A percentile compares a stretch with the other conserved stretches of the same genome.
Evolutionary conservation across 1,140 invertebrate species (phyloP).

Genomic region (Brachionus koreanus): DNA sequence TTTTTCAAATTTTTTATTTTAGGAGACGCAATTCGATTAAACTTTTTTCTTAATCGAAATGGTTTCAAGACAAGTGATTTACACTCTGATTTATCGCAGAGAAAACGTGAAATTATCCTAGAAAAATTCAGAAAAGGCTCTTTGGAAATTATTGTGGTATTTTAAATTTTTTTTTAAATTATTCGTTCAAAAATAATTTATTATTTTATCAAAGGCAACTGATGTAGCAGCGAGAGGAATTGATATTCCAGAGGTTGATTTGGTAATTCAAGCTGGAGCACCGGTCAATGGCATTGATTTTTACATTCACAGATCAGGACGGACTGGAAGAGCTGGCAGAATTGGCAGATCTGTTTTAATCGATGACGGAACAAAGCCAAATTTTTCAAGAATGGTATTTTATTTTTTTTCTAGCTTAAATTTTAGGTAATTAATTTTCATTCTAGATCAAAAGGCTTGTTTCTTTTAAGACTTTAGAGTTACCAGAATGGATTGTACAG

Average conservation of each 20-base stretch:
- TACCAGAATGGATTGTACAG: background rate
- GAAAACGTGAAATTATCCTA: slow-evolving; percentile 7
- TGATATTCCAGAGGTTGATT: slow-evolving; percentile 57
- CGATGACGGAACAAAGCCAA: background rate
- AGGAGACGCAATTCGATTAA: slow-evolving; percentile 26
- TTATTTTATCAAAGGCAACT: slow-evolving; percentile 61
- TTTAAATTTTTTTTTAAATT: background rate
- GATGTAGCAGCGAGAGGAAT: slow-evolving; percentile 58
- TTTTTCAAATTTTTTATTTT: background rate
- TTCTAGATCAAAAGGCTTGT: background rate
- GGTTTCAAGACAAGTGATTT: slow-evolving; percentile 1
- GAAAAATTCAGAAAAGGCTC: slow-evolving; percentile 27
- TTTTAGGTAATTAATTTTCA: background rate
- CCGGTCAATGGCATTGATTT: slow-evolving; percentile 49
- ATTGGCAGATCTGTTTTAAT: slow-evolving; percentile 47
- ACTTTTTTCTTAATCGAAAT: background rate
- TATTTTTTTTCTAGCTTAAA: background rate
- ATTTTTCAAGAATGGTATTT: background rate
- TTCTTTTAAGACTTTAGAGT: slow-evolving; percentile 20
- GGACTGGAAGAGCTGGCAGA: slow-evolving; percentile 56
- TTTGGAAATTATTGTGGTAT: background rate
- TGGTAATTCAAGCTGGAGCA: slow-evolving; percentile 72
- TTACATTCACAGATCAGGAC: slow-evolving; percentile 55
- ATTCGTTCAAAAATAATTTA: background rate
- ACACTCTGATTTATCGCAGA: slow-evolving; percentile 23